Evolutionary conservation across 2,113 vertebrate genomes (phyloP).

Genomic region (Motacilla tschutschensis): DNA sequence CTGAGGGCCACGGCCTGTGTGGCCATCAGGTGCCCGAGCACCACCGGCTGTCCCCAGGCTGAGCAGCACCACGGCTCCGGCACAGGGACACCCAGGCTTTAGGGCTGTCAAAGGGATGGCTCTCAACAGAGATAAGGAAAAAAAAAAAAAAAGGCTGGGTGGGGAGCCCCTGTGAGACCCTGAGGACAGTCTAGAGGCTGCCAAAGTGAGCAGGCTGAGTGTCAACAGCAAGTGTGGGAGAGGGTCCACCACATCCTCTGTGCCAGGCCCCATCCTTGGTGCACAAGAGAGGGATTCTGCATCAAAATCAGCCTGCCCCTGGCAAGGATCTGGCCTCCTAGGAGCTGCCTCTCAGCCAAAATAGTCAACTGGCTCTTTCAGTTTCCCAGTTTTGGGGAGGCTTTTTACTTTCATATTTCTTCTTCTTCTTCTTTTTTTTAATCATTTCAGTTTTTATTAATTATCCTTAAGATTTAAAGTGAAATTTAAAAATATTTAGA

Average conservation of each 20-base stretch:
- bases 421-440: no score
- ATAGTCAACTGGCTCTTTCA: background rate
- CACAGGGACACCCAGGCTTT: background rate
- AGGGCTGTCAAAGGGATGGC: background rate
- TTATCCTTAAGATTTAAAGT: background rate
- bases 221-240: background rate
- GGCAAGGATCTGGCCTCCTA: background rate
- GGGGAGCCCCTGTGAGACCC: background rate
- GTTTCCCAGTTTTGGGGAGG: background rate
- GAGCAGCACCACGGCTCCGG: accelerated
- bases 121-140: background rate
- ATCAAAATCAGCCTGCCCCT: background rate
- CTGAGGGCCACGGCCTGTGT: accelerated
- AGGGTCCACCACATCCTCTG: accelerated
- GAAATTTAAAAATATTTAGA: background rate
- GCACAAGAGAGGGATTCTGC: background rate
- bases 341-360: background rate
- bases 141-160: no score
- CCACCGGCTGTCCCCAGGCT: accelerated
- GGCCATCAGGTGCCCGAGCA: background rate
- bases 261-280: background rate
- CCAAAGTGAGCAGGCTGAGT: background rate
- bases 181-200: accelerated
- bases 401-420: background rate
- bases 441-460: background rate